A percentile compares a stretch with the other conserved stretches of the same genome.
Conservation (phyloP, 2,113 vertebrate species). For the Pongo pygmaeus region DNA sequence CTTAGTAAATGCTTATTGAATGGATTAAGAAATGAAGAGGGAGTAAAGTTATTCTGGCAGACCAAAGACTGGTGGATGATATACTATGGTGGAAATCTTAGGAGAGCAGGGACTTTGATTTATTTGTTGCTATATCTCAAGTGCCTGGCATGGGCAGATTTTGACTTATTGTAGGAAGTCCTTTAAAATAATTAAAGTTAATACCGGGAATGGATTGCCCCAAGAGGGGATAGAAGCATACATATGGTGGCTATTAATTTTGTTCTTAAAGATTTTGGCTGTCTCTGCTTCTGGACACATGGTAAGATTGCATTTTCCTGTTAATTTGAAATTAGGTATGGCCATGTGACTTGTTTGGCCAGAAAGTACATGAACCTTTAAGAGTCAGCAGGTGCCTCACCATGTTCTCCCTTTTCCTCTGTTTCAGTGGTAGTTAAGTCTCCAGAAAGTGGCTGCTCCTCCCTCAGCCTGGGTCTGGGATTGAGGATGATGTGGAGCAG, state of each 20-base stretch:
- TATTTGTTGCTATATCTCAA: background rate
- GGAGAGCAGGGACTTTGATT: background rate
- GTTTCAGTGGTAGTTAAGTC: background rate
- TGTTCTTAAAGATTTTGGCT: background rate
- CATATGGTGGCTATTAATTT: background rate
- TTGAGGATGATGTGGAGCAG: background rate
- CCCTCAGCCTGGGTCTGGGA: too few species aligned
- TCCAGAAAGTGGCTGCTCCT: too few species aligned
- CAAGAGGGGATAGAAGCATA: background rate
- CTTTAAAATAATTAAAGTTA: background rate
- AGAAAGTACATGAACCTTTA: background rate
- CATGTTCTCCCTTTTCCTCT: background rate
- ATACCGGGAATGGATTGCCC: background rate
- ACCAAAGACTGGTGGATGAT: background rate
- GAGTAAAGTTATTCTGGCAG: background rate
- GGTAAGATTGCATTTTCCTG: background rate
- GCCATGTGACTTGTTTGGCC: background rate
- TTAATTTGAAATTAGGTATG: background rate
- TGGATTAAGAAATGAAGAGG: background rate
- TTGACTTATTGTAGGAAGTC: background rate
- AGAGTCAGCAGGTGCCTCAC: background rate
- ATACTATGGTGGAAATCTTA: fast-evolving
- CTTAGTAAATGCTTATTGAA: background rate
- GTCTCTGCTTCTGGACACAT: background rate
- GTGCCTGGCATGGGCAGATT: background rate